phyloP scores from a whole-genome alignment of 2,113 vertebrate genomes.

The Corythoichthys haematopterus region DNA sequence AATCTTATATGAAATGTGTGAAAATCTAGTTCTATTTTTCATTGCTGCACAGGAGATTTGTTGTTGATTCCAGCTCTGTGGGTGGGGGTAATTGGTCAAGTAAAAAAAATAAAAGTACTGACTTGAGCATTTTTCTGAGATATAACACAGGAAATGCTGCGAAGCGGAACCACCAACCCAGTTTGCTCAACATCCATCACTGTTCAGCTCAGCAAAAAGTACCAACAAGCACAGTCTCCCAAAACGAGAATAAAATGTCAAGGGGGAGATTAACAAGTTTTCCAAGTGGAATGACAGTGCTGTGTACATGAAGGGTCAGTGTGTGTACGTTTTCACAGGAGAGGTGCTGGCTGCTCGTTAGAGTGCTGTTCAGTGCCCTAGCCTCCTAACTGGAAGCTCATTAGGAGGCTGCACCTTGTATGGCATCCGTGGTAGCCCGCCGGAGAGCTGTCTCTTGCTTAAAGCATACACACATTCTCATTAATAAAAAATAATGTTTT shows the following conservation, averaged over 20 bases:
- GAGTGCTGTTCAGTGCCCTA: slow-evolving; percentile 47
- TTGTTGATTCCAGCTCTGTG: neutral
- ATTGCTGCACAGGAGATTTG: neutral
- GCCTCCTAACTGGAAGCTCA: slow-evolving; percentile 58
- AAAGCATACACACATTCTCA: slow-evolving; percentile 20
- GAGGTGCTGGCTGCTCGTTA: slow-evolving; percentile 51
- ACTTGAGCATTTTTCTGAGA: neutral
- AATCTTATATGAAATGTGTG: too few relatives aligned
- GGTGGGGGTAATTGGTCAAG: neutral
- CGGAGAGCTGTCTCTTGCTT: slow-evolving; percentile 39
- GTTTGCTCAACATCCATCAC: slow-evolving; percentile 53
- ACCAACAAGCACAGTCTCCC: slow-evolving; percentile 30
- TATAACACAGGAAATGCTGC: slow-evolving; percentile 19
- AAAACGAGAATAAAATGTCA: slow-evolving; percentile 51
- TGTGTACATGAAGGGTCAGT: slow-evolving; percentile 15
- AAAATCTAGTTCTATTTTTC: neutral
- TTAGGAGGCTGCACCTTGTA: slow-evolving; percentile 41
- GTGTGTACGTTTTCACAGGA: slow-evolving; percentile 24
- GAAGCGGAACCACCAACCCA: slow-evolving; percentile 32
- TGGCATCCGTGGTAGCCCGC: slow-evolving; percentile 23
- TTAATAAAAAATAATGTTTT: slow-evolving; percentile 20
- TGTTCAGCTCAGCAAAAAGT: slow-evolving; percentile 38
- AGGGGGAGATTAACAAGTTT: slow-evolving; percentile 39
- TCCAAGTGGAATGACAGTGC: slow-evolving; percentile 34
- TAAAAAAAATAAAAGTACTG: neutral